Percentiles rank a stretch among this genome's conserved stretches.
Evolutionary conservation across 2,888 invertebrate genomes (phyloP).

Genomic region (Chrysomela aeneicollis): DNA sequence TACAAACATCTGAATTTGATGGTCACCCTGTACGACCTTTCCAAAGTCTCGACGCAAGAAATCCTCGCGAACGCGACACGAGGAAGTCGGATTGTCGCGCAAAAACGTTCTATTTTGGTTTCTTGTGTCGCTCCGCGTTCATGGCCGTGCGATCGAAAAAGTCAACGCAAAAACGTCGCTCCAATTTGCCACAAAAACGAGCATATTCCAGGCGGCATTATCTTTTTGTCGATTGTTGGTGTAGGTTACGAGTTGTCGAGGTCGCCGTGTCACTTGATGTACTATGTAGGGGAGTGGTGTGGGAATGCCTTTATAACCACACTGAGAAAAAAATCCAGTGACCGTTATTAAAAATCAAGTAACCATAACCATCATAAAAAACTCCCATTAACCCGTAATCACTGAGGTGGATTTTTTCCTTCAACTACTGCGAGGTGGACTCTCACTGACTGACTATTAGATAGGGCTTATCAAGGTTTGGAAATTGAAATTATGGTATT

Average conservation of each 20-base stretch:
- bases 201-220: conserved; percentile 51
- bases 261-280: conserved; percentile 39
- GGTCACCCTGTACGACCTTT: conserved; percentile 43
- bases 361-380: too few relatives aligned
- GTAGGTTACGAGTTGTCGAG: conserved; percentile 44
- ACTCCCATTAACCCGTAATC: too few relatives aligned
- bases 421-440: too few relatives aligned
- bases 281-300: background rate
- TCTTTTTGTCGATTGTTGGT: conserved; percentile 49
- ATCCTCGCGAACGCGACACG: conserved; percentile 44
- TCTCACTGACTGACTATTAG: too few relatives aligned
- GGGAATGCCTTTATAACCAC: background rate
- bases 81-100: conserved; percentile 41
- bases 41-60: conserved; percentile 43
- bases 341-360: too few relatives aligned
- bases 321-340: too few relatives aligned
- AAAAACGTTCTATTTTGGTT: conserved; percentile 60
- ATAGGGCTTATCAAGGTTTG: too few relatives aligned
- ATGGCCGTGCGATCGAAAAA: conserved; percentile 49
- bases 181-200: conserved; percentile 51
- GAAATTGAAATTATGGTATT: too few relatives aligned
- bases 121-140: conserved; percentile 50
- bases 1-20: too few relatives aligned
- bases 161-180: conserved; percentile 40
- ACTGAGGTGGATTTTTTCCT: too few relatives aligned